Percentiles rank a stretch among this genome's conserved stretches.
These are phyloP conservation scores for Dilophus febrilis DNA, from an alignment of 2,888 invertebrate species.

Conservation along the genomic window DNA sequence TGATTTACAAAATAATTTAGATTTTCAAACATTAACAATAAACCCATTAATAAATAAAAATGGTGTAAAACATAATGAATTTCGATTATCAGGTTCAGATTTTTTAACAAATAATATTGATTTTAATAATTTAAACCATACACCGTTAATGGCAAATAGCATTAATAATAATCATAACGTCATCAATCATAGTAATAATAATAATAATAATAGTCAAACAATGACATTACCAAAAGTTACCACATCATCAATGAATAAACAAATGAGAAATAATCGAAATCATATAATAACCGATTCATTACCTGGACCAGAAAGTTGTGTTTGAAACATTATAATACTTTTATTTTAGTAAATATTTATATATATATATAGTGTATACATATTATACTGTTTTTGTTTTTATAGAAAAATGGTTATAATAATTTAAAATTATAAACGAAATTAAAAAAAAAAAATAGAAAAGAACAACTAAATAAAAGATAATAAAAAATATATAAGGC, in stretches of 20 bases:
- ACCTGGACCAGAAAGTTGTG: slow-evolving; percentile 79
- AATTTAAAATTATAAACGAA: no score
- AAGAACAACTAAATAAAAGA: no score
- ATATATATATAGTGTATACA: no score
- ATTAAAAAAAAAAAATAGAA: no score
- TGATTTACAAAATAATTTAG: background rate
- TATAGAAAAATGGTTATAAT: no score
- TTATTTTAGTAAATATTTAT: no score
- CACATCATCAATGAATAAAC: slow-evolving; percentile 21
- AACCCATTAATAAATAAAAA: slow-evolving; percentile 2
- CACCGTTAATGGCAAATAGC: background rate
- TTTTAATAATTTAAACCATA: slow-evolving; percentile 11
- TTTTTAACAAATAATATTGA: slow-evolving; percentile 11
- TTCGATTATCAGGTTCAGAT: slow-evolving; percentile 6
- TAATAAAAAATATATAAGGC: no score
- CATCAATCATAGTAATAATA: no score
- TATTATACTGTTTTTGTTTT: no score
- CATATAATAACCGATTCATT: slow-evolving; percentile 69
- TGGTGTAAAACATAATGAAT: slow-evolving; percentile 2
- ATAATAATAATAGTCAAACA: no score
- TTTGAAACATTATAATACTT: no score
- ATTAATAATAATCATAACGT: no score
- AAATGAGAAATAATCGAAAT: slow-evolving; percentile 44
- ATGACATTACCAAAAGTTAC: slow-evolving; percentile 1
- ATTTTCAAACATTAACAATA: background rate